These are phyloP conservation scores for Chaenogobius annularis DNA, from an alignment of 2,113 vertebrate species.

Conservation along the genomic window DNA sequence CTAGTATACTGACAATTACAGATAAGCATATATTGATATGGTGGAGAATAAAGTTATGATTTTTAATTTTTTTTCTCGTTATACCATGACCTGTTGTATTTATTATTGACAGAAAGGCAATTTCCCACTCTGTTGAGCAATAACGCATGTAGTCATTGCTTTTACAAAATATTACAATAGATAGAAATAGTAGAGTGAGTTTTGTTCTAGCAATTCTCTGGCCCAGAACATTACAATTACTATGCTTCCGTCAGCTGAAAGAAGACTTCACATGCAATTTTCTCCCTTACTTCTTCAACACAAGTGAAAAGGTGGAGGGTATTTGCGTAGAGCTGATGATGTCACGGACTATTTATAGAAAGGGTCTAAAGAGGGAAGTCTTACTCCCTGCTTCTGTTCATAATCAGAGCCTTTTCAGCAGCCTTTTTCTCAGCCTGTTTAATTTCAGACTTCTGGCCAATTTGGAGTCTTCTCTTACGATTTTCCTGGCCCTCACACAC, in stretches of 20 bases:
- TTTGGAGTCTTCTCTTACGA: conserved; percentile 18
- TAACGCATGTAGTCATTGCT: background rate
- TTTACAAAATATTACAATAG: conserved; percentile 2
- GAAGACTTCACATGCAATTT: conserved; percentile 31
- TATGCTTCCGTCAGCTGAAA: conserved; percentile 9
- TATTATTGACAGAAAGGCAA: background rate
- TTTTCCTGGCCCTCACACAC: background rate
- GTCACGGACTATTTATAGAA: conserved; percentile 76
- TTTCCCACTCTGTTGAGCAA: background rate
- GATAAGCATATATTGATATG: background rate
- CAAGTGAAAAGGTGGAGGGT: conserved; percentile 37
- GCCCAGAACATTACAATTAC: conserved; percentile 5
- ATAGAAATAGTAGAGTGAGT: conserved; percentile 1
- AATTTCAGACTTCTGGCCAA: conserved; percentile 29
- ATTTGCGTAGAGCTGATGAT: conserved; percentile 65
- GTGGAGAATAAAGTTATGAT: background rate
- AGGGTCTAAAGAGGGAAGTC: conserved; percentile 31
- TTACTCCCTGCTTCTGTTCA: conserved; percentile 30
- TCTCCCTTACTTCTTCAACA: conserved; percentile 32
- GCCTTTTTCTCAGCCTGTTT: conserved; percentile 18
- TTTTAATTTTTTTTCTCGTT: background rate
- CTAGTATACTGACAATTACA: background rate
- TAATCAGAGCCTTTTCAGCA: conserved; percentile 33
- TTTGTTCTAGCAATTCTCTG: background rate
- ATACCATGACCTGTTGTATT: conserved; percentile 5